Evolutionary conservation across 2,888 invertebrate species (phyloP).

Genomic region (Bugula neritina): DNA sequence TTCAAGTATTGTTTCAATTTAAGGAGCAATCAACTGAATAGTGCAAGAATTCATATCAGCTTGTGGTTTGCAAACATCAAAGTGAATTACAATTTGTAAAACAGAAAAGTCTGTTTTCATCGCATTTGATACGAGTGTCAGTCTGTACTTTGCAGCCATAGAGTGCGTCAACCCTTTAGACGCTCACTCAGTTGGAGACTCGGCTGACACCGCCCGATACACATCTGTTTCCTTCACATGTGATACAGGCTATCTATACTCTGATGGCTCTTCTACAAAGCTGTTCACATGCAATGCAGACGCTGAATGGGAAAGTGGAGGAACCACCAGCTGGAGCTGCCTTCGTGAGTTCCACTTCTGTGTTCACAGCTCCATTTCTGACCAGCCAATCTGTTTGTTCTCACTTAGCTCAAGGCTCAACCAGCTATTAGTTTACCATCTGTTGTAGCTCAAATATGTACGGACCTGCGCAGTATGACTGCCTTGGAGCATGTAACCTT

Average conservation of each 20-base stretch:
- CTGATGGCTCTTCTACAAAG: not conserved
- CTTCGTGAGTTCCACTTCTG: not conserved
- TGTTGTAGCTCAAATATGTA: not conserved
- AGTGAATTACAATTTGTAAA: no score
- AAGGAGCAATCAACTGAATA: no score
- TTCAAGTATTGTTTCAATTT: no score
- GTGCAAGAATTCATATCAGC: no score
- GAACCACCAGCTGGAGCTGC: not conserved
- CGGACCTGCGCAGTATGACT: not conserved
- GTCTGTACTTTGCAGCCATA: not conserved
- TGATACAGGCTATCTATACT: conserved; percentile 1
- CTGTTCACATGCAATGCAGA: not conserved
- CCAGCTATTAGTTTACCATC: no score
- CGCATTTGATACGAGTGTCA: no score
- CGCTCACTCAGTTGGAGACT: not conserved
- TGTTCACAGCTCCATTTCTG: no score
- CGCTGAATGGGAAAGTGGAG: not conserved
- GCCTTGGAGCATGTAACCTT: not conserved
- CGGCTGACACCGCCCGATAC: not conserved
- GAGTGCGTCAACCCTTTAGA: not conserved
- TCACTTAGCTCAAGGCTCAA: no score
- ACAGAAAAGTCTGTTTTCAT: no score
- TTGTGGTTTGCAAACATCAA: no score
- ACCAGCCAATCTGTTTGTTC: no score
- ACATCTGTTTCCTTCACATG: not conserved